Percentiles rank a stretch among this genome's conserved stretches.
These are phyloP conservation scores for Epizoanthus rinbou DNA, from an alignment of 92 coral and sea anemone genomes.

Conservation along the genomic window DNA sequence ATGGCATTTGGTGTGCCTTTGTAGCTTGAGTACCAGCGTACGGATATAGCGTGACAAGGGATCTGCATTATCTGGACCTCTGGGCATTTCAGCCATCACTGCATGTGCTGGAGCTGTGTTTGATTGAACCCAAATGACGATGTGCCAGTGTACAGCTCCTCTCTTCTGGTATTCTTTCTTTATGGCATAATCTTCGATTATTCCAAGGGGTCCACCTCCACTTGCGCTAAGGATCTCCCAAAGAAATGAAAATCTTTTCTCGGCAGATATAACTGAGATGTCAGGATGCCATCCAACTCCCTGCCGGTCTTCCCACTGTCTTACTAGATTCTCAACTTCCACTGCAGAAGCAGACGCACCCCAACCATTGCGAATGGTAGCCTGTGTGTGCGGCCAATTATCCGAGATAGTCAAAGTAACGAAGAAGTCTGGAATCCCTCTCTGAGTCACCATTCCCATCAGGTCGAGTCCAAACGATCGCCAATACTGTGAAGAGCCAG, in stretches of 20 bases:
- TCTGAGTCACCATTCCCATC: background rate
- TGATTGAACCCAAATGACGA: too few species aligned
- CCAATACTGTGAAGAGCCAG: conserved; percentile 22
- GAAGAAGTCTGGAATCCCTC: conserved; percentile 5
- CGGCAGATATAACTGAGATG: background rate
- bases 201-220: background rate
- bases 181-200: too few species aligned
- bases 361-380: background rate
- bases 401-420: conserved; percentile 8
- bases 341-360: background rate
- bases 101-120: conserved; percentile 5
- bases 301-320: background rate
- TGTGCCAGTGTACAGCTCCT: too few species aligned
- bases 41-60: background rate
- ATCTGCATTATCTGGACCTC: conserved; percentile 3
- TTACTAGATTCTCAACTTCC: background rate
- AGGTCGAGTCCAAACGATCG: conserved; percentile 2
- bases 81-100: conserved; percentile 4
- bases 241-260: background rate
- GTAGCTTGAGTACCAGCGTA: background rate
- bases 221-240: background rate
- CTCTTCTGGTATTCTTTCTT: too few species aligned
- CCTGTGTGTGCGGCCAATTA: conserved; percentile 18
- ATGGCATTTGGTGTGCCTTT: background rate
- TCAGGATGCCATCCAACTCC: conserved; percentile 3